These are phyloP conservation scores for Rhynchotus rufescens DNA, from an alignment of 2,797 vertebrate species.

Conservation along the genomic window DNA sequence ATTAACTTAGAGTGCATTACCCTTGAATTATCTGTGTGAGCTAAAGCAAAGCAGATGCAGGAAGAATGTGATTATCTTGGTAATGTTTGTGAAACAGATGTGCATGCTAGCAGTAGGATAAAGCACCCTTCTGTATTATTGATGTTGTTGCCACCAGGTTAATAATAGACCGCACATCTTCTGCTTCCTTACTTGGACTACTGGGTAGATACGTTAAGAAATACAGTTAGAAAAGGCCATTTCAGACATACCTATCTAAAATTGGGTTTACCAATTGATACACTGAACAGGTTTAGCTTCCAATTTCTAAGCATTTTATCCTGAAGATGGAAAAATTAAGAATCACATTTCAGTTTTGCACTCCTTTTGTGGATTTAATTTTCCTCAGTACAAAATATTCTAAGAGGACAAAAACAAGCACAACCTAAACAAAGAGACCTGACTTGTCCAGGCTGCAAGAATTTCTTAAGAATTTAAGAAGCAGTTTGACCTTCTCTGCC, in stretches of 20 bases:
- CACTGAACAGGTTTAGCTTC: neutral
- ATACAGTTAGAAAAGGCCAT: neutral
- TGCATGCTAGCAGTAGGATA: conserved; percentile 6
- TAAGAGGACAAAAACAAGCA: neutral
- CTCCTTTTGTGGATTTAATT: conserved; percentile 4
- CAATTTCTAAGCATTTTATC: neutral
- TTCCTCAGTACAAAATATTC: neutral
- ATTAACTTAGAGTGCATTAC: conserved; percentile 74
- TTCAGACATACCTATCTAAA: conserved; percentile 22
- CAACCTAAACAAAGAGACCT: neutral
- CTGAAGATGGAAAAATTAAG: neutral
- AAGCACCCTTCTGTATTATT: conserved; percentile 48
- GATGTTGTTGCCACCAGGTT: conserved; percentile 53
- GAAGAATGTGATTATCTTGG: conserved; percentile 69
- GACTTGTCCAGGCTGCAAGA: neutral
- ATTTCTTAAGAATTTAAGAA: too few relatives aligned
- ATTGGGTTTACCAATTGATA: conserved; percentile 7
- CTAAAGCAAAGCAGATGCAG: conserved; percentile 72
- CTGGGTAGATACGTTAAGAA: conserved; percentile 4
- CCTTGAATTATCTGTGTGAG: conserved; percentile 72
- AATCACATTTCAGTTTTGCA: neutral
- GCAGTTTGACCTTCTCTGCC: neutral
- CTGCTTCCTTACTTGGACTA: neutral
- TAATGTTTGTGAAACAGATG: conserved; percentile 69
- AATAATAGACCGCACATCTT: conserved; percentile 32